Percentiles rank a stretch among this genome's conserved stretches.
Evolutionary conservation across 92 coral and sea anemone species (phyloP).

Genomic region (Micromussa lordhowensis): DNA sequence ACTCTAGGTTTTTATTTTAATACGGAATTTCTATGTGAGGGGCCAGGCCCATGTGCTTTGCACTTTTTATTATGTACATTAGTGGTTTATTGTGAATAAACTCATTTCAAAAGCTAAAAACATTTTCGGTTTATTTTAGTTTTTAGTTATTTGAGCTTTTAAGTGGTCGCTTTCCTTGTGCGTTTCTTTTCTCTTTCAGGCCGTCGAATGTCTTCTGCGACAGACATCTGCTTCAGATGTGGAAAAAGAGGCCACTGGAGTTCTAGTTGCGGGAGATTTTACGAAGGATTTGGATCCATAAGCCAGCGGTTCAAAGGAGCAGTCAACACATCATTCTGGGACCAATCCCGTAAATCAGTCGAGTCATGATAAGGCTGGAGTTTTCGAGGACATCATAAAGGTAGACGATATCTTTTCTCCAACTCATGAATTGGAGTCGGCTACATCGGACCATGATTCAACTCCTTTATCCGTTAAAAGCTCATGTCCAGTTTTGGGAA

Average conservation of each 20-base stretch:
- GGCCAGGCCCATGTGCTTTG: too few species aligned
- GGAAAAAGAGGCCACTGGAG: constrained; percentile 63
- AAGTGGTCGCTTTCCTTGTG: background rate
- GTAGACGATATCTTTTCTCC: constrained; percentile 19
- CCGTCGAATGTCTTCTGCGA: constrained; percentile 60
- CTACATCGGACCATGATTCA: background rate
- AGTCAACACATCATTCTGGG: constrained; percentile 11
- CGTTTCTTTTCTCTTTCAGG: constrained; percentile 42
- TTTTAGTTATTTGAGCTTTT: constrained; percentile 8
- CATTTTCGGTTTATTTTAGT: constrained; percentile 20
- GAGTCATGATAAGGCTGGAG: constrained; percentile 26
- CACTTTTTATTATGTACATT: too few species aligned
- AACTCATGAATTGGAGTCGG: constrained; percentile 12
- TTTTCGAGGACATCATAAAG: constrained; percentile 31
- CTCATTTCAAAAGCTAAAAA: background rate
- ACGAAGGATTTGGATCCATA: constrained; percentile 15
- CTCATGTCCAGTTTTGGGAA: too few species aligned
- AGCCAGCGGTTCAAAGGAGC: constrained; percentile 7
- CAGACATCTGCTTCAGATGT: too few species aligned
- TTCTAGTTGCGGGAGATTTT: constrained; percentile 27
- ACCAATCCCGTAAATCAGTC: constrained; percentile 4
- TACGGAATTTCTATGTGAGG: too few species aligned
- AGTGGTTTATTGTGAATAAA: too few species aligned
- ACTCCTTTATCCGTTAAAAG: constrained; percentile 13
- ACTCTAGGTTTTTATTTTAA: too few species aligned